Conservation (phyloP, 2,113 vertebrate genomes). For the Diphyllodes magnificus region DNA sequence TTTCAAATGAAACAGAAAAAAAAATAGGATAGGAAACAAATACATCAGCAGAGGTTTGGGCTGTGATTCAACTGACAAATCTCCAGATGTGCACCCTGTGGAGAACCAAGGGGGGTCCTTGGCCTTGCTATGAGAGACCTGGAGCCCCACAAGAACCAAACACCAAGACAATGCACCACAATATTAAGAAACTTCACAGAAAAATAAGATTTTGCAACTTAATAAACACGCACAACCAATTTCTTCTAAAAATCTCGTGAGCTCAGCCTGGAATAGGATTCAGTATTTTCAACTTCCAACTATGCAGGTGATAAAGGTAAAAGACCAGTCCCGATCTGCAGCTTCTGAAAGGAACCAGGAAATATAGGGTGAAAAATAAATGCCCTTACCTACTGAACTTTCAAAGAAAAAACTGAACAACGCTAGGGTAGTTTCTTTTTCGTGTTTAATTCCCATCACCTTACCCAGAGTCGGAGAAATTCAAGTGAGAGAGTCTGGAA, state of each 20-base stretch:
- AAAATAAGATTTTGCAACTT: not conserved
- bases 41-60: not conserved
- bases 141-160: not conserved
- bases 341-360: not conserved
- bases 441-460: not conserved
- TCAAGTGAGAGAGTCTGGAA: not conserved
- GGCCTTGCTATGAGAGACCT: not conserved
- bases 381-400: fast-evolving
- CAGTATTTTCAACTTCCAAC: not conserved
- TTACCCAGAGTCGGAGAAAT: not conserved
- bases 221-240: not conserved
- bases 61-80: not conserved
- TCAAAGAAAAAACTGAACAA: not conserved
- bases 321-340: not conserved
- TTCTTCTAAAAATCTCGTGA: not conserved
- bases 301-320: not conserved
- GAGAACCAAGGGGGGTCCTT: not conserved
- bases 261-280: not conserved
- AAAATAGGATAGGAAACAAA: not conserved
- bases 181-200: not conserved
- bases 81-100: not conserved
- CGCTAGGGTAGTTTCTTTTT: not conserved
- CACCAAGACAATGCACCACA: fast-evolving
- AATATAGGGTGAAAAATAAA: not conserved
- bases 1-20: not conserved